These are phyloP conservation scores for Metellina segmentata DNA, from an alignment of 2,888 invertebrate genomes.

Conservation along the genomic window DNA sequence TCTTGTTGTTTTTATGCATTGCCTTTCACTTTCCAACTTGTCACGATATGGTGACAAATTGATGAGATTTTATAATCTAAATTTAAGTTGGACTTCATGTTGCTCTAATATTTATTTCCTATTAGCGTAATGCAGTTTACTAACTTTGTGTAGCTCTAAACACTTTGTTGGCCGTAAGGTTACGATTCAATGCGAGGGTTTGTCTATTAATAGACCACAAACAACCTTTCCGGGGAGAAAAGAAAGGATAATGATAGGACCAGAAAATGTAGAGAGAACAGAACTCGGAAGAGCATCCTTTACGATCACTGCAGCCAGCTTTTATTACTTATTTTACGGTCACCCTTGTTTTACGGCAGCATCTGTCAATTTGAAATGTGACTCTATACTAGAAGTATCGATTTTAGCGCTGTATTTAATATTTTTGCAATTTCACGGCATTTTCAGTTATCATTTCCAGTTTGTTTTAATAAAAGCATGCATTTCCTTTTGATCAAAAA, in stretches of 20 bases:
- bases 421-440: slow-evolving; percentile 38
- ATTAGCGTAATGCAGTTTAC: too few relatives aligned
- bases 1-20: too few relatives aligned
- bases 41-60: too few relatives aligned
- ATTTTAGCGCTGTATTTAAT: slow-evolving; percentile 66
- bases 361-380: slow-evolving; percentile 70
- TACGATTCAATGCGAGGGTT: background rate
- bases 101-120: too few relatives aligned
- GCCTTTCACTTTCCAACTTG: too few relatives aligned
- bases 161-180: too few relatives aligned
- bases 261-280: slow-evolving; percentile 50
- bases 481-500: too few relatives aligned
- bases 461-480: too few relatives aligned
- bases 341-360: slow-evolving; percentile 68
- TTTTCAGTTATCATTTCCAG: background rate
- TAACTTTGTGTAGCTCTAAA: too few relatives aligned
- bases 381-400: slow-evolving; percentile 37
- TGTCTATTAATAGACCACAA: slow-evolving; percentile 65
- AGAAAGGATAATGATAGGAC: slow-evolving; percentile 45
- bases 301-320: slow-evolving; percentile 46
- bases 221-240: slow-evolving; percentile 34
- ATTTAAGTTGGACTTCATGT: too few relatives aligned
- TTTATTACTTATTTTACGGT: slow-evolving; percentile 65
- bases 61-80: too few relatives aligned
- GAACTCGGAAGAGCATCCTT: slow-evolving; percentile 47